Conservation (phyloP, 2,113 vertebrate species). For the Paraplagusia blochii region DNA sequence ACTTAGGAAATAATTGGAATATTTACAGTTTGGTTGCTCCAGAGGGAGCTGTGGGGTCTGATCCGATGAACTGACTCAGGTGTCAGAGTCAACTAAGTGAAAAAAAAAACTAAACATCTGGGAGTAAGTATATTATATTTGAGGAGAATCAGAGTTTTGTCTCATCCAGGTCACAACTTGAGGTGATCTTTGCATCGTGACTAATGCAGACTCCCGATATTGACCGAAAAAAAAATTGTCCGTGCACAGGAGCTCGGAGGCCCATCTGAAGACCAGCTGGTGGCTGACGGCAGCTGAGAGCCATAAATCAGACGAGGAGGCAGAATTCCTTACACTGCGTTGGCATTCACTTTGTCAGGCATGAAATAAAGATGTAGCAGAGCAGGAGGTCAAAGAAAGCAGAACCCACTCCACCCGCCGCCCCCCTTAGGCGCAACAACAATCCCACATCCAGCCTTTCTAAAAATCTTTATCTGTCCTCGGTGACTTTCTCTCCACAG, state of each 20-base stretch:
- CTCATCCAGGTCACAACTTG: not conserved
- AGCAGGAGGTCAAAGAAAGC: conserved; percentile 83
- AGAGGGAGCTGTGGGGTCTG: not conserved
- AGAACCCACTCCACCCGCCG: conserved; percentile 3
- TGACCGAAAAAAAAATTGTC: not conserved
- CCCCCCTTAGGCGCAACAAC: conserved; percentile 7
- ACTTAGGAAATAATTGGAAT: not conserved
- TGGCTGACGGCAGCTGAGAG: conserved; percentile 84
- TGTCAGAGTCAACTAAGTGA: not conserved
- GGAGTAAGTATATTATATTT: not conserved
- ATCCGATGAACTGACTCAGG: not conserved
- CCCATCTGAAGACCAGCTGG: conserved; percentile 88
- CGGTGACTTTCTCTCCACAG: conserved; percentile 51
- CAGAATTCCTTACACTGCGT: conserved; percentile 80
- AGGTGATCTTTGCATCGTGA: not conserved
- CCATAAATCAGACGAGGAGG: conserved; percentile 83
- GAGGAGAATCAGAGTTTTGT: not conserved
- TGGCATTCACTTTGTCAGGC: conserved; percentile 91
- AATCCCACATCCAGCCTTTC: conserved; percentile 22
- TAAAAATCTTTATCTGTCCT: conserved; percentile 31
- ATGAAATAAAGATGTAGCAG: conserved; percentile 94
- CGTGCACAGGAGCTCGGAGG: conserved; percentile 49
- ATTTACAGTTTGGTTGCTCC: not conserved
- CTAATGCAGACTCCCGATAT: not conserved
- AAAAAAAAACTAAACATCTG: not conserved